phyloP scores from a whole-genome alignment of 2,888 invertebrate genomes.

The Aspidiotus rigidus region DNA sequence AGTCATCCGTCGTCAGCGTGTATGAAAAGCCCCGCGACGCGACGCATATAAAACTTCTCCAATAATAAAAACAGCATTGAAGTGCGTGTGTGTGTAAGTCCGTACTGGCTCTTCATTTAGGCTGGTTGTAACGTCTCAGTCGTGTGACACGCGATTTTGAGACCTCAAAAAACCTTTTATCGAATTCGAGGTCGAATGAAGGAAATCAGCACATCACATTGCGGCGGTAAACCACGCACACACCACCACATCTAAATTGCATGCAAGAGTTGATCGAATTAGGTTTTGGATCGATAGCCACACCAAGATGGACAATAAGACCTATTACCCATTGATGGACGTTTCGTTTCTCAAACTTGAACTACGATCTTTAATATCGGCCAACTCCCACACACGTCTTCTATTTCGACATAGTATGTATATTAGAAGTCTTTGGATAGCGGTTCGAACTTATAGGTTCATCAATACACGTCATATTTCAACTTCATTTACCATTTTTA shows the following conservation, averaged over 20 bases:
- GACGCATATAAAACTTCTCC: background rate
- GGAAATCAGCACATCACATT: background rate
- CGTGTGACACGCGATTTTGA: too few relatives aligned
- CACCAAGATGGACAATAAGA: background rate
- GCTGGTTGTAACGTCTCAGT: background rate
- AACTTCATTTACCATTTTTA: background rate
- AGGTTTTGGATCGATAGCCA: background rate
- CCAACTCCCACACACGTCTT: background rate
- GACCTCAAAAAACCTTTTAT: too few relatives aligned
- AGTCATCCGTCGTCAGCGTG: background rate
- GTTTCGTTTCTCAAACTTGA: background rate
- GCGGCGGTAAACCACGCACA: background rate
- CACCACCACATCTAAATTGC: background rate
- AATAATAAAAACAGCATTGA: too few relatives aligned
- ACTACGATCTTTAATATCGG: background rate
- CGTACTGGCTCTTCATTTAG: constrained; percentile 2
- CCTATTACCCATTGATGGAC: background rate
- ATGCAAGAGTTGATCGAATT: background rate
- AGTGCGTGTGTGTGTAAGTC: background rate
- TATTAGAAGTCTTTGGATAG: background rate
- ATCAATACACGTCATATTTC: constrained; percentile 9
- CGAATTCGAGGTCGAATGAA: background rate
- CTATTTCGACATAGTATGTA: background rate
- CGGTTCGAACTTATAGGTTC: constrained; percentile 4
- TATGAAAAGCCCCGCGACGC: background rate